Base-by-base conservation (phyloP, 2,797 vertebrate species). In the Malurus splendens region DNA sequence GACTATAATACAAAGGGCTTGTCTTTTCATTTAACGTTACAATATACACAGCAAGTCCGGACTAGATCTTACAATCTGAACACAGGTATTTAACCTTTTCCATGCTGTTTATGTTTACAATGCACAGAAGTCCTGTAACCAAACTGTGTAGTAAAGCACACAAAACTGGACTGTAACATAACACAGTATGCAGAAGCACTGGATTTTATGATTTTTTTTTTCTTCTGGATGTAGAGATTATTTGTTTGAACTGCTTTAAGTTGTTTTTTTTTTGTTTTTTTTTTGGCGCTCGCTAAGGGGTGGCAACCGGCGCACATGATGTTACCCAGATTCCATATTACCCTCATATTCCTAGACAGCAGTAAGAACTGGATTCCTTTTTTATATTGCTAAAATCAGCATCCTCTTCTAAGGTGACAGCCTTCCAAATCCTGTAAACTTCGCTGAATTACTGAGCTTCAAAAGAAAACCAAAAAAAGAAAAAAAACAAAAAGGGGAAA, bases 51-150 rank as follows among this genome's bases (percentile, higher is more conserved):
- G 99, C 98, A 99, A 99, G 98, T 99, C 98, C 99, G 98, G 98
- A 99, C 99, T 99, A 99, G 99, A 98, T 99, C 99, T 99, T 99
- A 99, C 98, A 99, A 99, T 99, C 99, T 99, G 98, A 99, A 99
- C 99, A 99, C 98, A 99, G 98, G 98, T 98, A 98, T 98, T 98
- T 98, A 98, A 98, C 98, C 98, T 98, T 99, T 98, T 98, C 98
- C 98, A 99, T 99, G 99, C 99, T 99, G 99, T 98, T 99, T 98
- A 99, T 98, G 98, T 99, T 98, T 99, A 99, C 99, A 99, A 99
- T 99, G 98, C 99, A 99, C 99, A 98, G 98, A 98, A 97, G 97
- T 98, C 98, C 98, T 98, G 98, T 98, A 98, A 98, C 98, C 98
- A 98, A 98, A 98, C 98, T 96, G 97, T 98, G 98, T 98, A 97